Evolutionary conservation across 2,797 vertebrate genomes (phyloP), one percentile per base, ranked within the genome.

Genomic region (Otolemur crassicaudatus): DNA sequence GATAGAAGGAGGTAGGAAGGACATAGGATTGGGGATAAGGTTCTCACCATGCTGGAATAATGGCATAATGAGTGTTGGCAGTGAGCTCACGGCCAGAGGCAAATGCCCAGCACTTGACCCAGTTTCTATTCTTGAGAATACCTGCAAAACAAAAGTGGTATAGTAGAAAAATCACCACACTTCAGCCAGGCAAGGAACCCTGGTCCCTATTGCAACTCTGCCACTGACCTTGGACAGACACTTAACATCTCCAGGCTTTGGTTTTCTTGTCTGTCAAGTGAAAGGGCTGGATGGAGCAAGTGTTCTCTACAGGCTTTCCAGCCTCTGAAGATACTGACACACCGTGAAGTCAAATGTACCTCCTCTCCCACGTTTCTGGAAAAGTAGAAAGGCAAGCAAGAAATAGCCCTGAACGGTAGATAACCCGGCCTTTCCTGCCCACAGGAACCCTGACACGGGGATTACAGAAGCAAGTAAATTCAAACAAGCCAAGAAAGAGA

Each of bases 401-500:
- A 91, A 75, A 25, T 80, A 61, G 61, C 72, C 60, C 73, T 73
- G 25, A 90, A 34, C 0, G 37, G 22, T 14, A 65, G 22, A 49
- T 58, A 67, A 63, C 3, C 3, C 23, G 29, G 11, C 13, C 20
- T 37, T 75, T 86, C 43, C 49, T 3, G 6, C 25, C n/a, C 20
- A 2, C 17, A 70, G 27, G 75, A 80, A 60, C 56, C 13, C 22
- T 29, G 49, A 40, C 27, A 61, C 40, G 19, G 34, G 3, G 6
- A 56, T 85, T n/a, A 43, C 0, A 53, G 20, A 70, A 63, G 3
- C 37, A 93, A 61, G 23, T 6, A 53, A 75, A 93, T 63, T 34
- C 79, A 86, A 75, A 92, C 27, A 90, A 77, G 91, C n/a, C 87
- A 75, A 84, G 31, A 73, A 87, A 86, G 4, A 69, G 46, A 77